Evolutionary conservation across 2,888 invertebrate genomes (phyloP).

Genomic region (Barypeithes pellucidus): DNA sequence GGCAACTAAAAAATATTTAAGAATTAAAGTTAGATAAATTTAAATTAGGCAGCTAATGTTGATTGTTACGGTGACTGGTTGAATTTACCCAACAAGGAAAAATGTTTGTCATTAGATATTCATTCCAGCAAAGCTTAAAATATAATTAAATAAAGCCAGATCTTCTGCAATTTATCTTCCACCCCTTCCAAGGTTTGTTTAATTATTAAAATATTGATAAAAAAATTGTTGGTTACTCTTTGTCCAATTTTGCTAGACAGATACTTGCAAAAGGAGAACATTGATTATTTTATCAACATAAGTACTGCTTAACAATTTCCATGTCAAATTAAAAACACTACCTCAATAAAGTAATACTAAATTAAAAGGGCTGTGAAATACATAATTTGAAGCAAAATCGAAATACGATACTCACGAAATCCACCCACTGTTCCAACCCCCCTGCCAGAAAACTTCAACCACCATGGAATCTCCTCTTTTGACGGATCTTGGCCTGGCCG

Average conservation of each 20-base stretch:
- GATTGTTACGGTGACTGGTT: too few species aligned
- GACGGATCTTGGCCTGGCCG: slow-evolving; percentile 85
- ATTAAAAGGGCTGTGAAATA: slow-evolving; percentile 6
- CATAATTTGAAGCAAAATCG: slow-evolving; percentile 3
- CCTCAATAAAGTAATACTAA: background rate
- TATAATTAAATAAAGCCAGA: too few species aligned
- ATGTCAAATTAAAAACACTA: background rate
- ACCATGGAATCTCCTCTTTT: slow-evolving; percentile 91
- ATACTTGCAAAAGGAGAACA: background rate
- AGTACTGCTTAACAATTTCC: background rate
- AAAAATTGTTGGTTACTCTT: background rate
- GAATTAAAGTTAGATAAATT: too few species aligned
- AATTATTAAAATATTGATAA: too few species aligned
- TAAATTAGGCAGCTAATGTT: too few species aligned
- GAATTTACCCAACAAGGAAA: too few species aligned
- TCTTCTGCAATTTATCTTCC: too few species aligned
- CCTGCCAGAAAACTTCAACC: slow-evolving; percentile 90
- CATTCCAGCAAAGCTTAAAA: too few species aligned
- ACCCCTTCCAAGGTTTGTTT: too few species aligned
- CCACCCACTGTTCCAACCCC: slow-evolving; percentile 89
- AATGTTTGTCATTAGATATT: too few species aligned
- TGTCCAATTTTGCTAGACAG: background rate
- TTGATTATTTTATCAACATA: background rate
- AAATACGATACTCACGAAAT: slow-evolving; percentile 78
- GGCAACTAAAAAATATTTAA: slow-evolving; percentile 90